phyloP scores from a whole-genome alignment of 2,113 vertebrate species.

The Zosterops hypoxanthus region DNA sequence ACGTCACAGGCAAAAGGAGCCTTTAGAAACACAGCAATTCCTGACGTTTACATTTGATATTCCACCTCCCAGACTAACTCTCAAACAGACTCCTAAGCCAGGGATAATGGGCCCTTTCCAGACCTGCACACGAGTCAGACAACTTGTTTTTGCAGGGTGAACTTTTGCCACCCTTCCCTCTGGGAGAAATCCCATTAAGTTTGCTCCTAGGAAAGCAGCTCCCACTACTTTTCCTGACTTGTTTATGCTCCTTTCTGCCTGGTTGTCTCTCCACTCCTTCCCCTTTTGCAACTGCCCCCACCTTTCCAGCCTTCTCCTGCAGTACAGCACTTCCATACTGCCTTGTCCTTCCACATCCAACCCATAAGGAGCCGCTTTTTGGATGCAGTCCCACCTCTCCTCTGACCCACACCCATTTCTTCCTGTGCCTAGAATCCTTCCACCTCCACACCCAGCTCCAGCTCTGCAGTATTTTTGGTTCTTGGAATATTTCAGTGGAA shows the following conservation, averaged over 20 bases:
- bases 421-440: background rate
- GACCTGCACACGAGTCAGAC: conserved; percentile 16
- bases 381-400: background rate
- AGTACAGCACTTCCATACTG: background rate
- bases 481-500: background rate
- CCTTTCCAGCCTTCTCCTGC: background rate
- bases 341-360: background rate
- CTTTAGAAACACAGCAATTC: background rate
- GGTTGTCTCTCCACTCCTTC: background rate
- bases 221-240: background rate
- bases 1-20: background rate
- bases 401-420: background rate
- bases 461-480: background rate
- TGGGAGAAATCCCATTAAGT: background rate
- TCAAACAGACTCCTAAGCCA: background rate
- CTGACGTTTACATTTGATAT: background rate
- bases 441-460: background rate
- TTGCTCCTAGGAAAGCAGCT: background rate
- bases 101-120: background rate
- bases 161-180: conserved; percentile 44
- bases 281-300: background rate
- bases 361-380: background rate
- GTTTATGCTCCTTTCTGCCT: background rate
- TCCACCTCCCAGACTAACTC: background rate
- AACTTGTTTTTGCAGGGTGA: background rate